These are phyloP conservation scores for Colletes latitarsis DNA, from an alignment of 1,140 invertebrate species.

Conservation along the genomic window DNA sequence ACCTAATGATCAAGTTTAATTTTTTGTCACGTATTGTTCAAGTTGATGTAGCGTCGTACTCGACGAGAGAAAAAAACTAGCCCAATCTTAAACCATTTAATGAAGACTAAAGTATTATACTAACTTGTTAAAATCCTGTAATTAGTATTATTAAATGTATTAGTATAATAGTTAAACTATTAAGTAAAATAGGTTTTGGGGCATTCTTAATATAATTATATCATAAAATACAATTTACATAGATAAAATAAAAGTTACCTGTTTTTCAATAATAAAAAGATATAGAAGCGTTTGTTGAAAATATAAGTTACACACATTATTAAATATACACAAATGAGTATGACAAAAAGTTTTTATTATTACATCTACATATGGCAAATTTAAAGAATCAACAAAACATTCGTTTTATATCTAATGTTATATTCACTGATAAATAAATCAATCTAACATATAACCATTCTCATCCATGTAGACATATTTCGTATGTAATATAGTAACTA, in stretches of 20 bases:
- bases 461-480: slow-evolving; percentile 62
- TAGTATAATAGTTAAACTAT: too few species aligned
- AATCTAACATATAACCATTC: slow-evolving; percentile 69
- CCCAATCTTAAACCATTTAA: too few species aligned
- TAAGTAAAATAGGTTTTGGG: too few species aligned
- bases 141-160: too few species aligned
- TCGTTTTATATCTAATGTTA: slow-evolving; percentile 58
- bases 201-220: slow-evolving; percentile 58
- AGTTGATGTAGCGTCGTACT: too few species aligned
- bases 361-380: slow-evolving; percentile 73
- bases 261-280: slow-evolving; percentile 36
- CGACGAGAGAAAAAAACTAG: too few species aligned
- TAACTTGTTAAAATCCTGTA: too few species aligned
- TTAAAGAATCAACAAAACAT: slow-evolving; percentile 65
- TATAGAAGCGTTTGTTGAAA: slow-evolving; percentile 48
- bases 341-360: slow-evolving; percentile 67
- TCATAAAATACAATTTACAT: slow-evolving; percentile 54
- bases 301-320: slow-evolving; percentile 56
- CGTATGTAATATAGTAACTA: slow-evolving; percentile 67
- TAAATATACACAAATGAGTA: slow-evolving; percentile 65
- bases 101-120: too few species aligned
- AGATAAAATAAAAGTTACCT: slow-evolving; percentile 64
- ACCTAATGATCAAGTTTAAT: too few species aligned
- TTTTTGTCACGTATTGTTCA: too few species aligned
- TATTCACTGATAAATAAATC: slow-evolving; percentile 71